Evolutionary conservation across 2,113 vertebrate genomes (phyloP).

Genomic region (Myrmecophaga tridactyla): DNA sequence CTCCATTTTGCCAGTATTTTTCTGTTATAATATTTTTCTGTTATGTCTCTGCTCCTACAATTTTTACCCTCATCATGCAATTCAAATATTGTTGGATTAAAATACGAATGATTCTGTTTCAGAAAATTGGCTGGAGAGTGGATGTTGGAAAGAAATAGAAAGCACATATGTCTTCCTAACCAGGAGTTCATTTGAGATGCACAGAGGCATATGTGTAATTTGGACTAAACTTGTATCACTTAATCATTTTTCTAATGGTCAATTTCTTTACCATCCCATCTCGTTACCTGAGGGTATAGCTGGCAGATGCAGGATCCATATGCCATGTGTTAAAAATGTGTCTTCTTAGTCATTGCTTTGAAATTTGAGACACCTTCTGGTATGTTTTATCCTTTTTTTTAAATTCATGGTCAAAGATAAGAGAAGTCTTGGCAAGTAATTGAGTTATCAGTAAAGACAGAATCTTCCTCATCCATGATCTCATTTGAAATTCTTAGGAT

Average conservation of each 20-base stretch:
- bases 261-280: not conserved
- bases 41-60: not conserved
- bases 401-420: not conserved
- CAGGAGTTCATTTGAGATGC: not conserved
- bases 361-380: constrained; percentile 10
- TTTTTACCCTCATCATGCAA: not conserved
- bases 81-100: not conserved
- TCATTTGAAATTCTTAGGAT: not conserved
- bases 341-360: not conserved
- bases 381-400: not conserved
- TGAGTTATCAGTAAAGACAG: not conserved
- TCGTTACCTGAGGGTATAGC: fast-evolving
- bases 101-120: not conserved
- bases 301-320: not conserved
- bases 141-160: not conserved
- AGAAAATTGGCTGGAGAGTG: not conserved
- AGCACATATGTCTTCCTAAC: not conserved
- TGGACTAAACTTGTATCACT: not conserved
- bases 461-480: not conserved
- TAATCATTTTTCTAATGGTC: not conserved
- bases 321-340: not conserved
- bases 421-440: not conserved
- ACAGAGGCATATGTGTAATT: not conserved
- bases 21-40: not conserved
- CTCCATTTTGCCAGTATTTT: not conserved